Base-by-base conservation (phyloP, 2,113 vertebrate genomes). In the Melanocharis versteri region DNA sequence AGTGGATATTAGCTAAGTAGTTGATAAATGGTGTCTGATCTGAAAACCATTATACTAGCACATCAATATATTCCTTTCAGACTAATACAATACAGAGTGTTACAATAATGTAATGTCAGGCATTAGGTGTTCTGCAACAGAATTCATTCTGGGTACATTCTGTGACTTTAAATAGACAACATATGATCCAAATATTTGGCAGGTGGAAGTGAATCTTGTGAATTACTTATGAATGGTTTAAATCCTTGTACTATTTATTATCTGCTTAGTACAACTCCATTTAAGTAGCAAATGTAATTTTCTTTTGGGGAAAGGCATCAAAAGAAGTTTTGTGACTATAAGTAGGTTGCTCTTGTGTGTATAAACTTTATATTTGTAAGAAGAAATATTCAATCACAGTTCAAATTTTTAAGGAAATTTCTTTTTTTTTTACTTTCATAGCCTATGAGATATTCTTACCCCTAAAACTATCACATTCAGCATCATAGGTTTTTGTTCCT, bases 141-240 rank as follows among this genome's bases (percentile, higher is more conserved):
- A 89, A 81, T 60, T 72, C 83, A 90, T 79, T 89, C 86, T 70
- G 71, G 24, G 64, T 86, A 61, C 61, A 28, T 89, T 89, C 51
- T 91, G 37, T 92, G 61, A 81, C 64, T 75, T 33, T 89, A 94
- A 56, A 72, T 42, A 89, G 64, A 66, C 33, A 91, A 45, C 31
- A 71, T 73, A 88, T 30, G 57, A 93, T 93, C 45, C 68, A 86
- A 94, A 93, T 64, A 81, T 87, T 89, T 94, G 45, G 56, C 89
- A 95, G 51, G 56, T 70, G 9, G 50, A 85, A 80, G 23, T 50
- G 15, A 92, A 83, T 86, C 35, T 75, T 76, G 10, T 97, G 78
- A 92, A 93, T 95, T 92, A 91, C 82, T 95, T 75, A 94, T 53
- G 17, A 50, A 28, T 0, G 0, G 10, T 48, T 93, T 89, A 48